Evolutionary conservation across 64 coral and sea anemone species (phyloP), one percentile per base, ranked within the genome.

Genomic region (Montipora sp.): DNA sequence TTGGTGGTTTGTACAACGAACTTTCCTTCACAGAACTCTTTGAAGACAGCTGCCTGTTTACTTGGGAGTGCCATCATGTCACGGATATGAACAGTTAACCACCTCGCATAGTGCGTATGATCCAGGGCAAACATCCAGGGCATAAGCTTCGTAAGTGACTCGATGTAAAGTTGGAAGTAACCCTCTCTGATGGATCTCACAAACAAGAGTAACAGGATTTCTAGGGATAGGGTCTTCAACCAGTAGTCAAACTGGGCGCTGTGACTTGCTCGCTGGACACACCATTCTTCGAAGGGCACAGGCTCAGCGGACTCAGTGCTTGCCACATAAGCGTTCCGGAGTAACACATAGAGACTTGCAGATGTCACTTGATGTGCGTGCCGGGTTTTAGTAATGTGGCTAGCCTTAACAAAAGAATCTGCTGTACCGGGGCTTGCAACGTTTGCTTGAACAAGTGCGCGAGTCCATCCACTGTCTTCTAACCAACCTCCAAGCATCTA

Each of bases 41-140:
- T 67, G 63, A 19, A 67, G 12, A 19, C 63, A 67, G 13, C 63
- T 67, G 63, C 63, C 12, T 67, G 63, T 19, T 67, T 67, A 4
- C 4, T 19, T 67, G 12, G 18, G 63, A 67, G 18, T 67, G 63
- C 63, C 63, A 67, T 67, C 63, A 18, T 67, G 63, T 67, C 63
- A 53, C 51, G 51, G 51, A 53, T 53, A 53, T 53, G 51, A 53
- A 77, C 22, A 46, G 75, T 12, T 46, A 77, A 2, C 75, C 75
- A 77, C 21, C 75, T 77, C 47, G 75, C 51, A 77, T 77, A 77
- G 11, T 77, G 75, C 16, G 23, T 48, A 77, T 77, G 21, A 77
- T 44, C 2, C 15, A 77, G 14, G 23, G 75, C 75, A 77, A 20
- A 77, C 75, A 77, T 23, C 75, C 75, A 77, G 16, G 75, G 75